Evolutionary conservation across 1,140 invertebrate genomes (phyloP).

Genomic region (Mya arenaria): DNA sequence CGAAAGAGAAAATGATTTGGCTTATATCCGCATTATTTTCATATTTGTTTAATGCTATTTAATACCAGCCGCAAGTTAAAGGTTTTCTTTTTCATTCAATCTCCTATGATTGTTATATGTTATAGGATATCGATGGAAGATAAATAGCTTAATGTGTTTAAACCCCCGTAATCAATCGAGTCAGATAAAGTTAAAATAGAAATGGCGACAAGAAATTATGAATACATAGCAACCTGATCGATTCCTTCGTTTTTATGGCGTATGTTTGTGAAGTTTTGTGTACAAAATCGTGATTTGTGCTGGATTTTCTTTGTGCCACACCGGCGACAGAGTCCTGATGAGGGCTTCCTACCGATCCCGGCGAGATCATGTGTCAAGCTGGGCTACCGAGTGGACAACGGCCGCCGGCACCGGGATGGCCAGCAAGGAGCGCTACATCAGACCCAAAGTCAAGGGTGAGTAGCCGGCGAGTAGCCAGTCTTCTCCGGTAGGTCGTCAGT

Average conservation of each 20-base stretch:
- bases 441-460: slow-evolving; percentile 29
- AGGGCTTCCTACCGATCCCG: slow-evolving; percentile 16
- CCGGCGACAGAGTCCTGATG: neutral
- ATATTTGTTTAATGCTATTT: too few relatives aligned
- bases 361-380: slow-evolving; percentile 17
- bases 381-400: slow-evolving; percentile 21
- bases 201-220: slow-evolving; percentile 13
- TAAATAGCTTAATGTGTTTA: slow-evolving; percentile 51
- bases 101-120: neutral
- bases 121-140: slow-evolving; percentile 50
- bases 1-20: too few relatives aligned
- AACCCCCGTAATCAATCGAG: slow-evolving; percentile 44
- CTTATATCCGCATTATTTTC: too few relatives aligned
- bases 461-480: too few relatives aligned
- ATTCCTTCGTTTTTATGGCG: slow-evolving; percentile 1
- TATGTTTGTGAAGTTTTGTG: neutral
- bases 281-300: too few relatives aligned
- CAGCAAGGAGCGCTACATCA: slow-evolving; percentile 10
- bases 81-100: neutral
- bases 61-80: too few relatives aligned
- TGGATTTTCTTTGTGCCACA: too few relatives aligned
- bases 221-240: slow-evolving; percentile 49
- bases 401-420: neutral
- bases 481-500: too few relatives aligned
- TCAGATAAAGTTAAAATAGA: slow-evolving; percentile 51